phyloP scores from a whole-genome alignment of 64 coral and sea anemone genomes.

The Hydrozoanthus tunicans region DNA sequence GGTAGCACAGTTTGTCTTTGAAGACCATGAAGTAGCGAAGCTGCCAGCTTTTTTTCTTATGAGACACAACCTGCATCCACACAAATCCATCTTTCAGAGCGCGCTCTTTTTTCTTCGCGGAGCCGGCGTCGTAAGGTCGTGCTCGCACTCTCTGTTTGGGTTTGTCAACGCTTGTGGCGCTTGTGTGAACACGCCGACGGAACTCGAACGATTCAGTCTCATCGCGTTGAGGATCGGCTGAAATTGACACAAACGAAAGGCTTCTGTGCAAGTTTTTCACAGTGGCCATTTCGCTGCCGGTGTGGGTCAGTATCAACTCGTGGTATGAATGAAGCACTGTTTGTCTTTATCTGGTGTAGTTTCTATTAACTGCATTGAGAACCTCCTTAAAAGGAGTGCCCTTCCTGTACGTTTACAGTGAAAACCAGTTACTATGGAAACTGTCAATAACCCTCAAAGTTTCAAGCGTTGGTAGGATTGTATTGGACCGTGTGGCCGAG shows the following conservation, averaged over 20 bases:
- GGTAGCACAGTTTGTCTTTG: slow-evolving; percentile 51
- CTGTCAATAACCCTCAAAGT: neutral
- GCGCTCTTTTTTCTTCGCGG: slow-evolving; percentile 40
- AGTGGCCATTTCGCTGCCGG: neutral
- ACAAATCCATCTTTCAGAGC: slow-evolving; percentile 55
- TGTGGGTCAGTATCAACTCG: neutral
- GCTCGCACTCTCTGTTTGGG: slow-evolving; percentile 18
- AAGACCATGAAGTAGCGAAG: slow-evolving; percentile 53
- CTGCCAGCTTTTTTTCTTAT: slow-evolving; percentile 52
- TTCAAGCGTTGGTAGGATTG: neutral
- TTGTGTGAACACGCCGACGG: slow-evolving; percentile 33
- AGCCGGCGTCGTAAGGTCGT: neutral
- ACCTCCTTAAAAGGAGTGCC: neutral
- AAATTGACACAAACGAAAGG: slow-evolving; percentile 24
- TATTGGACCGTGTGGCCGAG: neutral
- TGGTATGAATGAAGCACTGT: neutral
- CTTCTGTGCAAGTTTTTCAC: slow-evolving; percentile 22
- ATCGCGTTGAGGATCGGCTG: slow-evolving; percentile 20
- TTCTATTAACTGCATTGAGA: neutral
- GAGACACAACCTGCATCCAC: slow-evolving; percentile 35
- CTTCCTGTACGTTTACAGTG: slow-evolving; percentile 27
- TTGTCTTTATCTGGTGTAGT: neutral
- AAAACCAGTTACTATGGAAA: slow-evolving; percentile 14
- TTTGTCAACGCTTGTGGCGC: slow-evolving; percentile 23
- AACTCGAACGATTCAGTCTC: slow-evolving; percentile 28